Base-by-base conservation (phyloP, 2,888 invertebrate species). In the Sarcophaga carnaria region DNA sequence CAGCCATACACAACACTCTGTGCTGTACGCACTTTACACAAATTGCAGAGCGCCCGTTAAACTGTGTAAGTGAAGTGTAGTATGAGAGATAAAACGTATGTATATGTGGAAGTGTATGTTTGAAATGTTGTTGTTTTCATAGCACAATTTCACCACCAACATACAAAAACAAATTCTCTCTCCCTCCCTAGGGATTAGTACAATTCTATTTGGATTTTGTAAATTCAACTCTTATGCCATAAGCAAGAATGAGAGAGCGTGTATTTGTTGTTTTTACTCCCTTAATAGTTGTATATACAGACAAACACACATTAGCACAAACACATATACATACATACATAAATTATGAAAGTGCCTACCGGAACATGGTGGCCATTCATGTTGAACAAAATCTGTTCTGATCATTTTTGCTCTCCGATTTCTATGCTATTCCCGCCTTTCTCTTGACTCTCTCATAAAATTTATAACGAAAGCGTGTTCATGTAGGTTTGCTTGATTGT, bases 51-150 rank as follows among this genome's bases (percentile, higher is more conserved):
- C n/a, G 27, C 8, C 20, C 83, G 77, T 63, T n/a, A n/a, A 10
- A 76, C 20, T 59, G 72, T 83, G 63, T 67, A 54, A 54, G 54
- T 12, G 54, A 54, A 54, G 54, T 54, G 17, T 37, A 37, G 10
- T 37, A 37, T 37, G 37, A 37, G 37, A 37, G 37, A 37, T 0
- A 37, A 37, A 20, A 3, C 45, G n/a, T 22, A 22, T 49, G 71
- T 47, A 4, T 54, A 5, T 22, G 67, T 47, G 64, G 37, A 54
- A 79, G 20, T 54, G 3, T 74, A 59, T 83, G 60, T 75, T 70
- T 80, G 76, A 22, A 83, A 77, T 87, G 84, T 87, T 88, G 88
- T 88, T 88, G 80, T 88, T 86, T 83, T 88, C 71, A 80, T 88
- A 67, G 84, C 84, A 83, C 89, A 88, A 88, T 87, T 85, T 86